Evolutionary conservation across 2,797 vertebrate genomes (phyloP).

Genomic region (Poecilia gillii): DNA sequence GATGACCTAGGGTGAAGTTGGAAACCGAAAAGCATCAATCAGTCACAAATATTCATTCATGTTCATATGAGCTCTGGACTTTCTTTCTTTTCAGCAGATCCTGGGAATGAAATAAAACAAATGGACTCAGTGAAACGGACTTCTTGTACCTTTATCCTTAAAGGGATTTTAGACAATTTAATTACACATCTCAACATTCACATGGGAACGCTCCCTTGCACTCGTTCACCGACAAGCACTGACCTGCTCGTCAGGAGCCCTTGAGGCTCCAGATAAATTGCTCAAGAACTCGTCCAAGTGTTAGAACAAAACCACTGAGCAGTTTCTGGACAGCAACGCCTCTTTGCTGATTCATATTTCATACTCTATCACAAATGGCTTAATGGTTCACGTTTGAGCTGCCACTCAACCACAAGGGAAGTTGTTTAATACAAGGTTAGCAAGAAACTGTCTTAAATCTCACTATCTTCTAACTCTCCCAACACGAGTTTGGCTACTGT

Average conservation of each 20-base stretch:
- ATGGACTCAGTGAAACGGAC: conserved; percentile 15
- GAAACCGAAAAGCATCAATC: neutral
- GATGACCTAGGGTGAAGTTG: neutral
- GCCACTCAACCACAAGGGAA: neutral
- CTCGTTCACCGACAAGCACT: conserved; percentile 5
- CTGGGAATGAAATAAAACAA: conserved; percentile 28
- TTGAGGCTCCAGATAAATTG: neutral
- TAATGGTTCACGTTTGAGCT: neutral
- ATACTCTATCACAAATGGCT: neutral
- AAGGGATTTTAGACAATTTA: conserved; percentile 6
- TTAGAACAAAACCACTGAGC: neutral
- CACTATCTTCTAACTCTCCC: neutral
- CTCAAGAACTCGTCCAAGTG: conserved; percentile 1
- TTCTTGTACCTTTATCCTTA: neutral
- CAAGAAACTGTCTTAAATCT: neutral
- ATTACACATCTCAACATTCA: conserved; percentile 4
- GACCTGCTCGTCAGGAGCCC: conserved; percentile 15
- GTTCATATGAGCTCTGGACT: conserved; percentile 1
- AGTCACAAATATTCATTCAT: conserved; percentile 2
- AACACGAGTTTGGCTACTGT: neutral
- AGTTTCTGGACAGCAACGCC: neutral
- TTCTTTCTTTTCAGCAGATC: neutral
- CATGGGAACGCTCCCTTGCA: neutral
- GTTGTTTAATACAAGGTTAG: neutral
- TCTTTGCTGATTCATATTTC: neutral